Evolutionary conservation across 2,888 invertebrate species (phyloP).

Genomic region (Erpobdella octoculata): DNA sequence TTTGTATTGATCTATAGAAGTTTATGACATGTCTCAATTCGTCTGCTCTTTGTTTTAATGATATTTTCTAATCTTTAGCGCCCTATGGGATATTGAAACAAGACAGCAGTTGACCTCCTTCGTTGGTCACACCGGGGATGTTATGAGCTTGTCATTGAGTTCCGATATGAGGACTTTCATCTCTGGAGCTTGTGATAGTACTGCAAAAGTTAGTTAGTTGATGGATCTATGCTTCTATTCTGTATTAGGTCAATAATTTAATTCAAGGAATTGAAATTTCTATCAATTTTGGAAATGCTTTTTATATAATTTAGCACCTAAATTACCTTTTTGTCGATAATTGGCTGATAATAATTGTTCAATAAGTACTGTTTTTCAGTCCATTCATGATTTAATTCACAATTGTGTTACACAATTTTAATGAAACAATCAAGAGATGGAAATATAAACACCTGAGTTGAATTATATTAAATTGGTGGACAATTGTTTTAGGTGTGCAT

Average conservation of each 20-base stretch:
- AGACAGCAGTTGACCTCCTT: constrained; percentile 98
- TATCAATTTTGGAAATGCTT: background rate
- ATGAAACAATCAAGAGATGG: no score
- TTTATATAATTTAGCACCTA: background rate
- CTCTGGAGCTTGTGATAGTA: constrained; percentile 97
- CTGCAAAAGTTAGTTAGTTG: constrained; percentile 75
- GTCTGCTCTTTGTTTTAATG: no score
- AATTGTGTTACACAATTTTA: no score
- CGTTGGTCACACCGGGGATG: constrained; percentile 98
- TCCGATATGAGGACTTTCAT: constrained; percentile 98
- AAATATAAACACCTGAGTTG: no score
- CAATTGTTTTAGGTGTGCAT: no score
- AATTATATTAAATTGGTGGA: no score
- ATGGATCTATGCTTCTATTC: constrained; percentile 9
- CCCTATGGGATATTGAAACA: constrained; percentile 99
- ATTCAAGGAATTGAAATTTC: no score
- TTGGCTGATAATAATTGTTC: background rate
- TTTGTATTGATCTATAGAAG: no score
- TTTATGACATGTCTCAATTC: no score
- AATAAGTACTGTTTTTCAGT: no score
- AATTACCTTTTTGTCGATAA: background rate
- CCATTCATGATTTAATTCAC: no score
- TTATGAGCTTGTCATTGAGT: constrained; percentile 94
- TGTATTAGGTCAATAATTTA: background rate
- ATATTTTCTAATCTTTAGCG: constrained; percentile 62